These are phyloP conservation scores for Simalia tracyae DNA, from an alignment of 2,797 vertebrate species.

Conservation along the genomic window DNA sequence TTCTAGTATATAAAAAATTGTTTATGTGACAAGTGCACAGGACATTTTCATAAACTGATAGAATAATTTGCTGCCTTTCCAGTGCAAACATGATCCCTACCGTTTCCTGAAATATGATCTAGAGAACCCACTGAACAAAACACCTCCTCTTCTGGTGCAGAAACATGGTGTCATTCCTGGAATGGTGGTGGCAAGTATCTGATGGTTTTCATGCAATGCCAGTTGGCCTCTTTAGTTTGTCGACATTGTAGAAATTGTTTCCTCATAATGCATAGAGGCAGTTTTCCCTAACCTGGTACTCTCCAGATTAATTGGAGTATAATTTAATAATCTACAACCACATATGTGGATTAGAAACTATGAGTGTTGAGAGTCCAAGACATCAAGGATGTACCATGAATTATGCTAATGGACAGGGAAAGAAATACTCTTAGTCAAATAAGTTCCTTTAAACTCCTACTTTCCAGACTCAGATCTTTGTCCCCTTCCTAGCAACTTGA, in stretches of 20 bases:
- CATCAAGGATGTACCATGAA: background rate
- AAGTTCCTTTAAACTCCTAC: background rate
- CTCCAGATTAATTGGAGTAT: background rate
- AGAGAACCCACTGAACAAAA: slow-evolving; percentile 47
- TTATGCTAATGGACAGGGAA: background rate
- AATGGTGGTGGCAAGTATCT: slow-evolving; percentile 63
- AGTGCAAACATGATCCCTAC: slow-evolving; percentile 64
- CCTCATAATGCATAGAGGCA: background rate
- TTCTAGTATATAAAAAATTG: background rate
- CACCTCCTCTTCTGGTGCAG: slow-evolving; percentile 54
- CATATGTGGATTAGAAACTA: background rate
- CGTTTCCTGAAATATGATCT: slow-evolving; percentile 64
- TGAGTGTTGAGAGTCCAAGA: background rate
- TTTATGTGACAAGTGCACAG: background rate
- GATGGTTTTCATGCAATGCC: background rate
- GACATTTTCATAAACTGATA: background rate
- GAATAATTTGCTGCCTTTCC: background rate
- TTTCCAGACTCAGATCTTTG: background rate
- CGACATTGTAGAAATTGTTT: background rate
- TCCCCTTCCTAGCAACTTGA: background rate
- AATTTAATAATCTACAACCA: background rate
- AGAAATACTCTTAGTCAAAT: background rate
- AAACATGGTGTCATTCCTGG: slow-evolving; percentile 58
- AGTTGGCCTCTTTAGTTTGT: background rate
- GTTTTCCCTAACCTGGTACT: background rate